Evolutionary conservation across 2,113 vertebrate species (phyloP), one percentile per base, ranked within the genome.

Genomic region (Hemiprocne comata): DNA sequence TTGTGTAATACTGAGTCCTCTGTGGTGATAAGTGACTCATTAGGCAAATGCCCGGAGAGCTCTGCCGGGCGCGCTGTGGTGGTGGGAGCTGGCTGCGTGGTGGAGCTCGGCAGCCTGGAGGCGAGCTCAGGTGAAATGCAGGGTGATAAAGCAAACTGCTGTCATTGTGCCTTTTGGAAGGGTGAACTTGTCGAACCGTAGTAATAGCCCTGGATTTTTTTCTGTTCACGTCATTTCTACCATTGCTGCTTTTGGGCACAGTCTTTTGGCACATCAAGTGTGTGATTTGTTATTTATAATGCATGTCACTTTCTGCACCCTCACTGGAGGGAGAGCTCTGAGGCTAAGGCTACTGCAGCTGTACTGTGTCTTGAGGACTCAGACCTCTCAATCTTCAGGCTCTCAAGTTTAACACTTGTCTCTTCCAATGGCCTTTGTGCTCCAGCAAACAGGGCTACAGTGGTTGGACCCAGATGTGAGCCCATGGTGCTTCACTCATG

Each of bases 371-470:
- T 62, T 0, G 1, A 28, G 36, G n/a, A 73, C 31, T 6, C 23
- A 7, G 29, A 13, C 19, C 33, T 11, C 15, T 4, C 17, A 9
- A 8, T 31, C 50, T 24, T 24, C 11, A 2, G 33, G 21, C 15
- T 67, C 57, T 36, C 54, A 42, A 42, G 40, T 65, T 7, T 3
- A 15, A 5, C 11, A 0, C 36, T 25, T 2, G 1, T n/a, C 36
- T 9, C 21, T 25, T 36, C 14, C 34, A 1, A 31, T 61, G 20
- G 36, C 26, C 33, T 54, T 31, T 33, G 38, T 3, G 25, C 21
- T 28, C 54, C 66, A 4, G 13, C 24, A 1, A 14, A 7, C 1
- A 0, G 38, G 40, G 34, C 19, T 6, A 60, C 53, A 26, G 76
- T 33, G 0, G 31, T 11, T 24, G 61, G 42, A 20, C 46, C 17